Percentiles rank a stretch among this genome's conserved stretches.
These are phyloP conservation scores for Coccyzus lansbergi DNA, from an alignment of 2,797 vertebrate genomes.

Conservation along the genomic window DNA sequence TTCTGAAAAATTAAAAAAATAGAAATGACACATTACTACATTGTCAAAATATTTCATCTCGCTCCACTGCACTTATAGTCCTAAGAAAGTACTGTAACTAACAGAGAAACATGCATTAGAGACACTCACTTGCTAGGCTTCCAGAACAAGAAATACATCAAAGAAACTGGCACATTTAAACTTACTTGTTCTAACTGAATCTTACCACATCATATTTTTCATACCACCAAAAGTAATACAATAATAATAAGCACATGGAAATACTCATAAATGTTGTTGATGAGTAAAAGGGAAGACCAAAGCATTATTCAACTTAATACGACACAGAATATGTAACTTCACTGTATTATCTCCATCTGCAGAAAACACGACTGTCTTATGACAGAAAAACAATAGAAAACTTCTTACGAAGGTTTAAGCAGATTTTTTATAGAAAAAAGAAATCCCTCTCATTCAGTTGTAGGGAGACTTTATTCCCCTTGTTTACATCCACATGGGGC, in stretches of 20 bases:
- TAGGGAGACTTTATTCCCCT: background rate
- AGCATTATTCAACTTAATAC: background rate
- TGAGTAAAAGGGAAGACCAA: background rate
- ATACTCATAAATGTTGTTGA: background rate
- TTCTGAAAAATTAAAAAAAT: conserved; percentile 80
- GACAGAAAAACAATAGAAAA: background rate
- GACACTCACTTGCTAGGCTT: fast-evolving
- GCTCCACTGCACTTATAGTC: background rate
- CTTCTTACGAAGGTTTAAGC: background rate
- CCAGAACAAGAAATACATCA: background rate
- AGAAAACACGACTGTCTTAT: background rate
- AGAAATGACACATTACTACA: background rate
- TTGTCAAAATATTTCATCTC: background rate
- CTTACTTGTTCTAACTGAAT: background rate
- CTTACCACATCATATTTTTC: background rate
- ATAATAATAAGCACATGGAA: background rate
- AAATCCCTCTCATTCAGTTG: background rate
- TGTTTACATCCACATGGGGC: background rate
- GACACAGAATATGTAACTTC: background rate
- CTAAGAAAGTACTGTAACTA: background rate
- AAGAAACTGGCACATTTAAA: background rate
- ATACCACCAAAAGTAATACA: background rate
- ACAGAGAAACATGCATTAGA: background rate
- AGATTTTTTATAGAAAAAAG: background rate
- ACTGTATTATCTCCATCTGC: background rate